A percentile compares a stretch with the other conserved stretches of the same genome.
phyloP scores from a whole-genome alignment of 1,140 invertebrate species.

The Cryptotermes secundus region DNA sequence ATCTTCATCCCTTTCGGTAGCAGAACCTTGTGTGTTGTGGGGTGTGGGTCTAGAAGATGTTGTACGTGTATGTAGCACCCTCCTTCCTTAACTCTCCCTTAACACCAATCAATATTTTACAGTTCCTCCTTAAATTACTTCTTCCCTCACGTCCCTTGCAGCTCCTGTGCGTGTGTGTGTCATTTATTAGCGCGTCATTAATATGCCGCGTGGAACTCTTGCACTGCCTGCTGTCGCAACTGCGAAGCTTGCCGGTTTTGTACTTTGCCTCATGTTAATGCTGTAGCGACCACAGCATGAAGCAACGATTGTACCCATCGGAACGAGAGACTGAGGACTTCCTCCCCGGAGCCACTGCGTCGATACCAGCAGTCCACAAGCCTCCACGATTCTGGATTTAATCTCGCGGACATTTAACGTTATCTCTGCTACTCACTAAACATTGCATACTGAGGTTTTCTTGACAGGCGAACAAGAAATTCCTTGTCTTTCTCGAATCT shows the following conservation, averaged over 20 bases:
- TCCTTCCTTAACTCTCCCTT: conserved; percentile 17
- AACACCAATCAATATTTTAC: conserved; percentile 24
- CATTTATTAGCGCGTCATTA: conserved; percentile 27
- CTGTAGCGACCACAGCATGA: background rate
- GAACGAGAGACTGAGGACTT: no score
- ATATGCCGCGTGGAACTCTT: conserved; percentile 3
- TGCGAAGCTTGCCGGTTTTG: background rate
- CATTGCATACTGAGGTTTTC: no score
- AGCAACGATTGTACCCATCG: no score
- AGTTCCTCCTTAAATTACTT: conserved; percentile 27
- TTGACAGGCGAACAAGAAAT: no score
- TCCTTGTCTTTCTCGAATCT: no score
- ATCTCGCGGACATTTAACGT: no score
- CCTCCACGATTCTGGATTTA: no score
- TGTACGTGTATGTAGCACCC: conserved; percentile 6
- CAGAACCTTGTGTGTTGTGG: background rate
- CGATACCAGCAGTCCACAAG: no score
- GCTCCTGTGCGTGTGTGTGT: background rate
- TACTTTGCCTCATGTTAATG: background rate
- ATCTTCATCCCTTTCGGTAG: background rate
- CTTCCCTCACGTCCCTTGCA: background rate
- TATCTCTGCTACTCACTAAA: no score
- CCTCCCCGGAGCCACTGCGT: no score
- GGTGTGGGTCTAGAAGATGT: background rate
- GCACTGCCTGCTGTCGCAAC: background rate